phyloP scores from a whole-genome alignment of 2,888 invertebrate genomes.

The Spicauda simplicius region DNA sequence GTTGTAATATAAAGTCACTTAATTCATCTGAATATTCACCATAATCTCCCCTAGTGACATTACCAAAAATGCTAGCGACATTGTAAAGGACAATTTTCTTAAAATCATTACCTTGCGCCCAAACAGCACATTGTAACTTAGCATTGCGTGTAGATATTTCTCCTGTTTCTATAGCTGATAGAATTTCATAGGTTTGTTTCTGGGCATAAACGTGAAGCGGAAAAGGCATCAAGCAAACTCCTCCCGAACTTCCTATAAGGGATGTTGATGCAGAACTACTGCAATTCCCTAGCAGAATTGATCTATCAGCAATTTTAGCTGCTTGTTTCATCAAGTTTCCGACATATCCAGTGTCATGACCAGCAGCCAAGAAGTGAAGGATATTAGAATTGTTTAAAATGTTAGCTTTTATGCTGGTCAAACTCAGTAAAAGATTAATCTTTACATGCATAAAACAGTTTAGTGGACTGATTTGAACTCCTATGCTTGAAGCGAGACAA shows the following conservation, averaged over 20 bases:
- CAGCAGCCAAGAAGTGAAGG: slow-evolving; percentile 66
- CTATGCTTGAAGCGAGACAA: slow-evolving; percentile 71
- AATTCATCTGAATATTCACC: slow-evolving; percentile 67
- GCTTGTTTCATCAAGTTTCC: slow-evolving; percentile 66
- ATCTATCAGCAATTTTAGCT: slow-evolving; percentile 60
- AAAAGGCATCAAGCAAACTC: slow-evolving; percentile 66
- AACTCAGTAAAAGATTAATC: slow-evolving; percentile 69
- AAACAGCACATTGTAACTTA: slow-evolving; percentile 65
- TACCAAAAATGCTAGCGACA: slow-evolving; percentile 69
- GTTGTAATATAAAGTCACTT: slow-evolving; percentile 61
- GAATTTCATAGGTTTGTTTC: slow-evolving; percentile 58
- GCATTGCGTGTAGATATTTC: slow-evolving; percentile 56
- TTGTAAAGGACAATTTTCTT: slow-evolving; percentile 67
- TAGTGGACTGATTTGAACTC: slow-evolving; percentile 64
- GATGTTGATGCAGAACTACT: slow-evolving; percentile 52
- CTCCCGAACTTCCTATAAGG: slow-evolving; percentile 64
- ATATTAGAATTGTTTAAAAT: slow-evolving; percentile 57
- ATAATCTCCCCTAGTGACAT: slow-evolving; percentile 66
- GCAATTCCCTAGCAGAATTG: slow-evolving; percentile 54
- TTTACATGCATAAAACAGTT: slow-evolving; percentile 75
- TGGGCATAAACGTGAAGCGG: slow-evolving; percentile 69
- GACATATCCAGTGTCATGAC: slow-evolving; percentile 65
- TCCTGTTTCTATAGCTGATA: slow-evolving; percentile 66
- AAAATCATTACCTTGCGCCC: slow-evolving; percentile 73
- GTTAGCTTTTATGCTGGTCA: slow-evolving; percentile 69